Evolutionary conservation across 2,888 invertebrate species (phyloP).

Genomic region (Diarsia dahlii): DNA sequence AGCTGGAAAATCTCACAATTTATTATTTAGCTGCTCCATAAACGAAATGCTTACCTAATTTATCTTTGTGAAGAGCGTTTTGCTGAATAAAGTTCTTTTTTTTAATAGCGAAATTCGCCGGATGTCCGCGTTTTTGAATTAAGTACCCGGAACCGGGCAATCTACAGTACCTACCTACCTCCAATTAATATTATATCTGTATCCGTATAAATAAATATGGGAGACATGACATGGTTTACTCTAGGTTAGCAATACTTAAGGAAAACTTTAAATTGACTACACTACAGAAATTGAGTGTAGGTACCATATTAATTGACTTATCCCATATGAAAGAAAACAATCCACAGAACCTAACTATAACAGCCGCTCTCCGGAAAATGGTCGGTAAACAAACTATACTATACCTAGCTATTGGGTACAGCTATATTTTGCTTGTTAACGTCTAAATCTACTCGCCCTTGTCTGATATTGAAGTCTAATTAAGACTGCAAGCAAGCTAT

Average conservation of each 20-base stretch:
- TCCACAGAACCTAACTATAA: neutral
- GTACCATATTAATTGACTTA: neutral
- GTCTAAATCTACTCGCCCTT: conserved; percentile 24
- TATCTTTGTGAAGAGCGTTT: conserved; percentile 11
- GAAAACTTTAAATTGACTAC: neutral
- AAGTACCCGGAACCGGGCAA: neutral
- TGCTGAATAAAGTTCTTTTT: conserved; percentile 19
- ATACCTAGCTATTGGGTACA: neutral
- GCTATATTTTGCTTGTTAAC: neutral
- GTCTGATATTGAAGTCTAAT: conserved; percentile 52
- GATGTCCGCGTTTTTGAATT: neutral
- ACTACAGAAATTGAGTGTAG: neutral
- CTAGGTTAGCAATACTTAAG: neutral
- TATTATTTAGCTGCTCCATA: conserved; percentile 29
- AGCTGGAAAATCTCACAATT: conserved; percentile 39
- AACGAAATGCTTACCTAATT: conserved; percentile 21
- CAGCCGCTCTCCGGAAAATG: conserved; percentile 6
- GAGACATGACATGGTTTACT: neutral
- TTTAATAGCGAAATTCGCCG: conserved; percentile 1
- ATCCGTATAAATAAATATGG: neutral
- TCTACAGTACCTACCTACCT: neutral
- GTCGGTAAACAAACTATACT: conserved; percentile 9
- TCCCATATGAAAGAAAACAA: neutral
- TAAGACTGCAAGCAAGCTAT: conserved; percentile 40
- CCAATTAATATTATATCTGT: neutral